A percentile compares a stretch with the other conserved stretches of the same genome.
phyloP scores from a whole-genome alignment of 2,888 invertebrate genomes.

The Sphinx pinastri region DNA sequence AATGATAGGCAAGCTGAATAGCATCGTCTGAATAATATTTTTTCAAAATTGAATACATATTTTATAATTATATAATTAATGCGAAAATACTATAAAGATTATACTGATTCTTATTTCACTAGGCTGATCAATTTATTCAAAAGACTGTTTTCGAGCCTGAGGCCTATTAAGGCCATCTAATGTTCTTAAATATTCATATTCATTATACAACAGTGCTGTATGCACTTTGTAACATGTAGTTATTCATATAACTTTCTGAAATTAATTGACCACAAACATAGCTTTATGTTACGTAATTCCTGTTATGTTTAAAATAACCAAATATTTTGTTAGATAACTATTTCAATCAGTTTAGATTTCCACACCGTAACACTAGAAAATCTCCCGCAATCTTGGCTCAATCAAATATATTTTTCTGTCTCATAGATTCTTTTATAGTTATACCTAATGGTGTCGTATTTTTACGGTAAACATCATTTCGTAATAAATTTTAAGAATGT shows the following conservation, averaged over 20 bases:
- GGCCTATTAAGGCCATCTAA: not conserved
- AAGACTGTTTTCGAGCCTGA: not conserved
- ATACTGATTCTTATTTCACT: not conserved
- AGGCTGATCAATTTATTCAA: no score
- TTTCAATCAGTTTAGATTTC: no score
- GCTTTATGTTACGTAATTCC: not conserved
- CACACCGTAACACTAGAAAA: no score
- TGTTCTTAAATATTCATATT: not conserved
- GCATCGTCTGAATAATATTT: no score
- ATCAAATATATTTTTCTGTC: no score
- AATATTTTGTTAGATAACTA: not conserved
- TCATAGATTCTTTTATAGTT: no score
- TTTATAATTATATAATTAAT: not conserved
- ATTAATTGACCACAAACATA: not conserved
- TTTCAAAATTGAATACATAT: no score
- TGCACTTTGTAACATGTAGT: no score
- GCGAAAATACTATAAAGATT: not conserved
- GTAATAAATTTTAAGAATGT: not conserved
- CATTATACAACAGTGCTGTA: not conserved
- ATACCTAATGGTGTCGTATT: no score
- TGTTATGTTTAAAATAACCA: not conserved
- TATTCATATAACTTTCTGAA: constrained; percentile 4
- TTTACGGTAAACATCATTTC: not conserved
- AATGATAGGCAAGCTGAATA: no score
- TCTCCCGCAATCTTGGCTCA: no score